Percentiles rank a stretch among this genome's conserved stretches.
These are phyloP conservation scores for Panagrolaimus sp. DNA, from an alignment of 1,140 invertebrate species.

Conservation along the genomic window DNA sequence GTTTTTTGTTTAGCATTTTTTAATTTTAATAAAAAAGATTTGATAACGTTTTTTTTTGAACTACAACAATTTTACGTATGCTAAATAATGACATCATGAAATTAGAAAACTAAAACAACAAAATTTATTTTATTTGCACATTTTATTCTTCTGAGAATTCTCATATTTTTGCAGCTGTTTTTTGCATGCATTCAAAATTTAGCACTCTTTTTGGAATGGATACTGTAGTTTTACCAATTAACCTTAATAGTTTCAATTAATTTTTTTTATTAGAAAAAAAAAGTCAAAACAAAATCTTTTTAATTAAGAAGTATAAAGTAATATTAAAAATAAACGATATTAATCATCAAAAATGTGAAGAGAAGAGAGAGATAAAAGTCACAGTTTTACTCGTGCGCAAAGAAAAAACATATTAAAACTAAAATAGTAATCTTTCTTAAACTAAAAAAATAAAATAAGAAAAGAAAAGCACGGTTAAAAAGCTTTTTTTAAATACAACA, in stretches of 20 bases:
- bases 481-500: no score
- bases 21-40: not conserved
- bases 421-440: not conserved
- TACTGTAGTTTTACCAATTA: not conserved
- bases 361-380: not conserved
- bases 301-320: not conserved
- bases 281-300: not conserved
- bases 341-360: not conserved
- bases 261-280: not conserved
- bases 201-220: no score
- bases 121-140: no score
- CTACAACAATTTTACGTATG: no score
- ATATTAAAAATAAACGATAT: not conserved
- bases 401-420: not conserved
- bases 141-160: no score
- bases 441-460: not conserved
- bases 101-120: no score
- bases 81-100: no score
- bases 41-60: no score
- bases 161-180: not conserved
- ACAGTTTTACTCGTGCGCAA: not conserved
- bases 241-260: not conserved
- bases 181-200: no score
- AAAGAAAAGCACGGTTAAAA: no score
- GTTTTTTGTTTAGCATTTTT: not conserved